A percentile compares a stretch with the other conserved stretches of the same genome.
phyloP scores from a whole-genome alignment of 2,888 invertebrate species.

The Rhingia rostrata region DNA sequence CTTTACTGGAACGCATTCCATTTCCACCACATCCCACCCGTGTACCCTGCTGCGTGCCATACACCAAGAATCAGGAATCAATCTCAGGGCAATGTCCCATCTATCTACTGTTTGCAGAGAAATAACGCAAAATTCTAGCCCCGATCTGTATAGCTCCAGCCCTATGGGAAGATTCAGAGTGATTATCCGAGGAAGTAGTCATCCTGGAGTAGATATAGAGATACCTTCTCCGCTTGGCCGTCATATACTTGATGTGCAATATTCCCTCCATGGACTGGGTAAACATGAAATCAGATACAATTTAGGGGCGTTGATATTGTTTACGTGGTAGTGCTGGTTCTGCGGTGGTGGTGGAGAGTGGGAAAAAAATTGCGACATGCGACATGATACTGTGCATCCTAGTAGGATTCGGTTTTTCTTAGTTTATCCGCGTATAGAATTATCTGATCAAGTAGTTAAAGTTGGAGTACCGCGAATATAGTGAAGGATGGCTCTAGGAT shows the following conservation, averaged over 20 bases:
- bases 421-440: conserved; percentile 56
- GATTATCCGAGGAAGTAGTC: conserved; percentile 67
- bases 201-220: conserved; percentile 29
- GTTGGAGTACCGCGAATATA: conserved; percentile 14
- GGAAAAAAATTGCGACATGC: conserved; percentile 64
- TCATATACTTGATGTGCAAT: conserved; percentile 60
- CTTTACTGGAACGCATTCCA: conserved; percentile 70
- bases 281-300: conserved; percentile 70
- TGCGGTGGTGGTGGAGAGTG: conserved; percentile 19
- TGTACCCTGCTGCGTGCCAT: conserved; percentile 19
- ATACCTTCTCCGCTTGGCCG: not conserved
- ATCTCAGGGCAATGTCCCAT: conserved; percentile 73
- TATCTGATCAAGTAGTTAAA: conserved; percentile 69
- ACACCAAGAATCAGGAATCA: conserved; percentile 64
- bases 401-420: conserved; percentile 47
- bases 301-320: conserved; percentile 71
- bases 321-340: conserved; percentile 38
- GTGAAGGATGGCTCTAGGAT: conserved; percentile 62
- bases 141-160: conserved; percentile 28
- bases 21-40: conserved; percentile 14
- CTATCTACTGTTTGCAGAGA: conserved; percentile 46
- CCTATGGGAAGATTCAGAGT: conserved; percentile 63
- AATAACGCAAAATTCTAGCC: conserved; percentile 3
- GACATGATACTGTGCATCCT: conserved; percentile 55
- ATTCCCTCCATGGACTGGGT: conserved; percentile 45